Evolutionary conservation across 2,888 invertebrate genomes (phyloP).

Genomic region (Ypsolopha scabrella): DNA sequence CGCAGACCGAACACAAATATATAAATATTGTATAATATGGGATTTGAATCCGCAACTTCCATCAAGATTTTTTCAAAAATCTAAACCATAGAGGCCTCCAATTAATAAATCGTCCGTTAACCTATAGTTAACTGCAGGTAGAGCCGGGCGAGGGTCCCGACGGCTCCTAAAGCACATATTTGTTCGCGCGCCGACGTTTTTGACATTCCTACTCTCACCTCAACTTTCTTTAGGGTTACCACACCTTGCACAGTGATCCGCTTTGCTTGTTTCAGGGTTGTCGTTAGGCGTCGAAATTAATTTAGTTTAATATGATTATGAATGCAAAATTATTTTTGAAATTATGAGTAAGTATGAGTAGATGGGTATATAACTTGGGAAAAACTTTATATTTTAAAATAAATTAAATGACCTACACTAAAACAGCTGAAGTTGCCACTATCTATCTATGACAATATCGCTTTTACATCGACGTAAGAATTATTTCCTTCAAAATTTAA

Average conservation of each 20-base stretch:
- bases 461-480: no score
- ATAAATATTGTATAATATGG: no score
- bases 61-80: no score
- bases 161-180: constrained; percentile 56
- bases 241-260: background rate
- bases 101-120: background rate
- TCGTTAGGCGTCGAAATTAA: background rate
- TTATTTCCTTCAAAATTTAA: no score
- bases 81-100: background rate
- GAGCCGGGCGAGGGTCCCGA: constrained; percentile 17
- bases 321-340: no score
- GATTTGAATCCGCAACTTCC: no score
- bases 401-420: background rate
- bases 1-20: no score
- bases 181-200: constrained; percentile 61
- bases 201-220: constrained; percentile 53
- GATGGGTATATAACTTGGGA: no score
- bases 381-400: background rate
- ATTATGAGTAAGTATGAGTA: no score
- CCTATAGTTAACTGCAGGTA: constrained; percentile 16
- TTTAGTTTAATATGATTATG: no score
- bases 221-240: constrained; percentile 62
- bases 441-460: no score
- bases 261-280: background rate
- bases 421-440: no score